Conservation (phyloP, 1,140 invertebrate species). For the Reticulitermes speratus region DNA sequence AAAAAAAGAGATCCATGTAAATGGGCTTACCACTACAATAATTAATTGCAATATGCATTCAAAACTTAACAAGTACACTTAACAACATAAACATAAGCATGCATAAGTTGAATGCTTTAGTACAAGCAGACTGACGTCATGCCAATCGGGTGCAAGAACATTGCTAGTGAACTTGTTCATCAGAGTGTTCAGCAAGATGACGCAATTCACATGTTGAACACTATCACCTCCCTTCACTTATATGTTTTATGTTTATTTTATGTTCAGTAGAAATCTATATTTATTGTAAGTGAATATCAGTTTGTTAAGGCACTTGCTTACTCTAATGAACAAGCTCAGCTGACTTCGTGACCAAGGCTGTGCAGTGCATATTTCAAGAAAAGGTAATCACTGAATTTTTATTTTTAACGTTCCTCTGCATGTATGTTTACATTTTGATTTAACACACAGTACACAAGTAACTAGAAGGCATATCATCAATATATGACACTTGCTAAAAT, state of each 20-base stretch:
- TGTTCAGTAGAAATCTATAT: not conserved
- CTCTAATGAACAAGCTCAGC: conserved; percentile 1
- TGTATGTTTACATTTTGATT: too few species aligned
- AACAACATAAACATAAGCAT: not conserved
- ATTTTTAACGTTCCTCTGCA: too few species aligned
- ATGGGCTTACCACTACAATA: not conserved
- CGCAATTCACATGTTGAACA: not conserved
- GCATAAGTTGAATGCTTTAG: not conserved
- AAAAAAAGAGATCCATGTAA: not conserved
- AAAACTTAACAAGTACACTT: not conserved
- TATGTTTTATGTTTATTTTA: too few species aligned
- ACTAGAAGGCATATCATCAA: too few species aligned
- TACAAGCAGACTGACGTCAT: not conserved
- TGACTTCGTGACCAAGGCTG: not conserved
- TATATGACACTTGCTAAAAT: too few species aligned
- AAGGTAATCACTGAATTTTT: too few species aligned
- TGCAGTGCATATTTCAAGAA: not conserved
- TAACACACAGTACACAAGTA: too few species aligned
- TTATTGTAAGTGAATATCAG: not conserved
- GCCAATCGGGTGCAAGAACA: not conserved
- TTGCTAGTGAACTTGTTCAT: not conserved
- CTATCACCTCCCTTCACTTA: not conserved
- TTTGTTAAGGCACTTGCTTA: not conserved
- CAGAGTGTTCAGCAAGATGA: too few species aligned
- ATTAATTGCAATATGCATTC: not conserved